Percentiles rank a stretch among this genome's conserved stretches.
Conservation (phyloP, 2,797 vertebrate species). For the Setipinna tenuifilis region DNA sequence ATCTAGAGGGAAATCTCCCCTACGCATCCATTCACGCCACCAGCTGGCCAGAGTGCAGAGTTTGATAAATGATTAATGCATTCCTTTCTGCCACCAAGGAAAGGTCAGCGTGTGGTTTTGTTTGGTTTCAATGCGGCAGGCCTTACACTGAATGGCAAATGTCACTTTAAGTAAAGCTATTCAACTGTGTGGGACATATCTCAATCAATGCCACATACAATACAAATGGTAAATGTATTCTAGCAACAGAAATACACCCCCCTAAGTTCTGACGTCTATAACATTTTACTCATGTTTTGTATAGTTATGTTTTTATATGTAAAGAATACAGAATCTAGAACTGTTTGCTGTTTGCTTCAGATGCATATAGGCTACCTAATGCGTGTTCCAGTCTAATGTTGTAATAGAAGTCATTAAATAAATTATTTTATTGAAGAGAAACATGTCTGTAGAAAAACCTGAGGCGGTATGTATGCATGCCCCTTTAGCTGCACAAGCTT, state of each 20-base stretch:
- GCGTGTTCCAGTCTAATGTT: no score
- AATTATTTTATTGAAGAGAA: not conserved
- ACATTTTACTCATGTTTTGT: not conserved
- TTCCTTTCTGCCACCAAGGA: constrained; percentile 44
- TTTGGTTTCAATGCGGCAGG: constrained; percentile 33
- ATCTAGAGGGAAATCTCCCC: not conserved
- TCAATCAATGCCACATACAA: constrained; percentile 20
- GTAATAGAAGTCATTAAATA: no score
- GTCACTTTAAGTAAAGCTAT: constrained; percentile 36
- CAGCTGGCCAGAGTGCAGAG: constrained; percentile 25
- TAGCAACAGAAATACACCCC: not conserved
- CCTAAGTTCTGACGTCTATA: not conserved
- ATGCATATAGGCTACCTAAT: no score
- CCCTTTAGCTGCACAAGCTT: not conserved
- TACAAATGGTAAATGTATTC: not conserved
- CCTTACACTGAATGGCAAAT: constrained; percentile 41
- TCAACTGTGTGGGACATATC: not conserved
- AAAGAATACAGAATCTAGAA: not conserved
- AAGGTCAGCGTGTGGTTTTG: constrained; percentile 47
- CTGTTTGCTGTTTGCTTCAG: no score
- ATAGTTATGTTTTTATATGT: not conserved
- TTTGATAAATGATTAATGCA: constrained; percentile 53
- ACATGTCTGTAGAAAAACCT: not conserved
- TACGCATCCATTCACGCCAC: not conserved
- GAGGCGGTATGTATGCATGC: not conserved